Evolutionary conservation across 2,888 invertebrate genomes (phyloP), one percentile per base, ranked within the genome.

Genomic region (Altica lythri): DNA sequence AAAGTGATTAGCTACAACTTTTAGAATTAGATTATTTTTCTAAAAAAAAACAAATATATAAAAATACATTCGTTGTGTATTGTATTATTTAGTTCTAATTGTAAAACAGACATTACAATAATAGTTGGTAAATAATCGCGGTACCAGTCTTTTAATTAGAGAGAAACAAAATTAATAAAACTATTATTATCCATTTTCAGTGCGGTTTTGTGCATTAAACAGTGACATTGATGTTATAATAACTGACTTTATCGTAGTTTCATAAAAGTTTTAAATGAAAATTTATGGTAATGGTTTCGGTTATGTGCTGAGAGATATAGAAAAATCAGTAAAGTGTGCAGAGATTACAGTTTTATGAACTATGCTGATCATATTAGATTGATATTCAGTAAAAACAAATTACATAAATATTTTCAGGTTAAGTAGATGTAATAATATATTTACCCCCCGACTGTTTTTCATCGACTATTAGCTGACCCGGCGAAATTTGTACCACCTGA

Each of bases 181-280:
- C 22, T 22, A 40, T 25, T 22, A 40, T 40, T 10, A 40, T 22
- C 25, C 22, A 40, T 40, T 40, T 40, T 40, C 40, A 40, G 40
- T 40, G n/a, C 10, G 12, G 40, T 22, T 40, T 40, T 40, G 22
- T 40, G 40, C 22, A 25, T 40, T 12, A 40, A 22, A 40, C 40
- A 13, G 19, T 40, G 40, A 40, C 40, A 40, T 40, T 40, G 40
- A 40, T 25, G 16, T 14, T 34, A 30, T 12, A 30, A 30, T 30
- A 30, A 34, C 34, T 27, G n/a, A 34, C 9, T 34, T 34, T 34
- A 34, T 34, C 34, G 34, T 6, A 8, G 8, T 40, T 40, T 40
- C 17, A 22, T 13, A 40, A 40, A 40, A 14, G 38, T 10, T 38
- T 38, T 13, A 18, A 38, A 38, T 19, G 40, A 40, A 9, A 13